Evolutionary conservation across 2,113 vertebrate genomes (phyloP).

Genomic region (Notothenia rossii): DNA sequence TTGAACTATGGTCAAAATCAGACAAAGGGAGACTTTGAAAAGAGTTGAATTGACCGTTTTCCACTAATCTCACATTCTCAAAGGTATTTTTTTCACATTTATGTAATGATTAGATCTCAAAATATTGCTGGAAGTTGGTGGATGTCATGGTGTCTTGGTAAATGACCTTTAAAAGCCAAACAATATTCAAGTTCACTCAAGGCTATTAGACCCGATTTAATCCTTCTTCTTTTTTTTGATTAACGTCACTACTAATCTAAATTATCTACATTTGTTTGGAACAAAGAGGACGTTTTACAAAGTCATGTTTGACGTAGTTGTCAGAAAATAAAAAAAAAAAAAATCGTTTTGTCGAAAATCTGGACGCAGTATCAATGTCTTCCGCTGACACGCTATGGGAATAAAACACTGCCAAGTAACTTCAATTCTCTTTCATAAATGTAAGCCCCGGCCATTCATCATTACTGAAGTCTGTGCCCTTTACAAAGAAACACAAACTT

Average conservation of each 20-base stretch:
- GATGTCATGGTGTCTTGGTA: background rate
- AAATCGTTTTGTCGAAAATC: slow-evolving; percentile 20
- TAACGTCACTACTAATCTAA: background rate
- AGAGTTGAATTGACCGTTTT: slow-evolving; percentile 7
- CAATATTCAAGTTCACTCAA: background rate
- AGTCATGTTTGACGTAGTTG: slow-evolving; percentile 17
- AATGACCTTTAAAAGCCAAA: slow-evolving; percentile 16
- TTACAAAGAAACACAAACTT: slow-evolving; percentile 44
- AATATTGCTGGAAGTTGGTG: slow-evolving; percentile 1
- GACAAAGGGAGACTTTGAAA: background rate
- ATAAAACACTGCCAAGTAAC: slow-evolving; percentile 42
- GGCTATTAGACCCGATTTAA: background rate
- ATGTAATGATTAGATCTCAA: background rate
- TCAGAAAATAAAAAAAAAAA: slow-evolving; percentile 19
- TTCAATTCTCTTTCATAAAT: slow-evolving; percentile 47
- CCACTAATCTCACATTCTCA: slow-evolving; percentile 9
- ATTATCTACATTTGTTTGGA: slow-evolving; percentile 33
- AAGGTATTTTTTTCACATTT: slow-evolving; percentile 17
- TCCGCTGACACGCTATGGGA: background rate
- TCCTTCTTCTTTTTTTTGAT: background rate
- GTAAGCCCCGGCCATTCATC: slow-evolving; percentile 55
- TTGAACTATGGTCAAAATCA: slow-evolving; percentile 3
- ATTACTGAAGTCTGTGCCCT: slow-evolving; percentile 58
- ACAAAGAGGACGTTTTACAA: slow-evolving; percentile 8
- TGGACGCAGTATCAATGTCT: slow-evolving; percentile 23